Conservation (phyloP, 2,113 vertebrate genomes). For the Anarrhichthys ocellatus region DNA sequence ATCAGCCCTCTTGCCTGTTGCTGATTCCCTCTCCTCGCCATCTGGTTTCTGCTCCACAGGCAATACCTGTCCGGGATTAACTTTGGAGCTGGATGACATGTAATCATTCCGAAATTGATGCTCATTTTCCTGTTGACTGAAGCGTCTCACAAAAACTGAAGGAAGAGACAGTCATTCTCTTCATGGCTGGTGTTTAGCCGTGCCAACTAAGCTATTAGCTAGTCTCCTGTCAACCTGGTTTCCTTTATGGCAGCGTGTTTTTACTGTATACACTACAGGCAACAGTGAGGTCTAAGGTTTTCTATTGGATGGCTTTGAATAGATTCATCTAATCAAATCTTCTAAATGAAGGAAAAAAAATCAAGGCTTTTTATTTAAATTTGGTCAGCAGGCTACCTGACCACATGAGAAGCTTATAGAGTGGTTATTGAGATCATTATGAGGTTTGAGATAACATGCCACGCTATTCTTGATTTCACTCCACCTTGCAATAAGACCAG, state of each 20-base stretch:
- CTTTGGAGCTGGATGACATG: conserved; percentile 70
- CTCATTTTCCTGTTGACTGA: conserved; percentile 85
- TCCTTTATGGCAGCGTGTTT: conserved; percentile 32
- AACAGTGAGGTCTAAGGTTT: neutral
- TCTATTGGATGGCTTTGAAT: neutral
- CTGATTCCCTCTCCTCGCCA: conserved; percentile 65
- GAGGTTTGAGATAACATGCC: conserved; percentile 28
- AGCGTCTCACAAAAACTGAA: conserved; percentile 66
- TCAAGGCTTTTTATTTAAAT: conserved; percentile 16
- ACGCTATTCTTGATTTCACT: conserved; percentile 60
- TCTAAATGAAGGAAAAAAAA: neutral
- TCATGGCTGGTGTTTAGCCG: conserved; percentile 32
- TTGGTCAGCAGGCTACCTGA: neutral
- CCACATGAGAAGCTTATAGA: neutral
- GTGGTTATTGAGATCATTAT: conserved; percentile 25
- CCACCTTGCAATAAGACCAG: conserved; percentile 45
- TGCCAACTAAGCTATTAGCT: conserved; percentile 41
- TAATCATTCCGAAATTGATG: conserved; percentile 82
- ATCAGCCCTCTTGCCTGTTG: conserved; percentile 55
- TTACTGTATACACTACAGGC: neutral
- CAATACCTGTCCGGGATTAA: conserved; percentile 83
- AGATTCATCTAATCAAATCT: neutral
- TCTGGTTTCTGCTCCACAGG: conserved; percentile 77
- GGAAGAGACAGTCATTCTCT: conserved; percentile 56
- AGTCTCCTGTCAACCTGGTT: conserved; percentile 51